Base-by-base conservation (phyloP, 37 sponge, comb jelly and placozoan species). In the Chondrilla cf. caribensis region DNA sequence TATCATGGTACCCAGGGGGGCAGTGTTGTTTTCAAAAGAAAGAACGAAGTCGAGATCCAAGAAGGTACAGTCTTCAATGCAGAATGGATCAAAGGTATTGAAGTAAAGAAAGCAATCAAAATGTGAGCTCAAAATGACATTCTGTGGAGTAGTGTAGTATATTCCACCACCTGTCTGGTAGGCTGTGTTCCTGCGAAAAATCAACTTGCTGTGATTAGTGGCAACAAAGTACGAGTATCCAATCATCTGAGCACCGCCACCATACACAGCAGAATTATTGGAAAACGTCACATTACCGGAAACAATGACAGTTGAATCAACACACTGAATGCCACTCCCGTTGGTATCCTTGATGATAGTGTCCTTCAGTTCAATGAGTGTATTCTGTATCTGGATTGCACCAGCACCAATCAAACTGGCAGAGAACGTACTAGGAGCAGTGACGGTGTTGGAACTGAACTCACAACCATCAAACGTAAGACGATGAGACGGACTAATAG, bases 71-170 rank as follows among this genome's bases (percentile, higher is more conserved):
- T 67, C 68, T 41, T 18, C 1, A 25, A 29, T 8, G 25, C 76
- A 73, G 24, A 43, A 39, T 2, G 24, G 76, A 43, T 73, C 76
- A 19, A 39, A 40, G 6, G 21, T 5, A 39, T 39, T 35, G 18
- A 73, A 73, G 25, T 36, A 22, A 39, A 73, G 76, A 39, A 73
- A 73, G 44, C 76, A 73, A 43, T 73, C 76, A 73, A 36, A 73
- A 31, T 73, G 43, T 2, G 41, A 39, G 1, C 24, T 2, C 17
- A 42, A 38, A n/a, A 39, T 21, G 42, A 22, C 2, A 7, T n/a
- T 73, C 22, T n/a, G 31, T 22, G 44, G 41, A 43, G 21, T 21
- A 8, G 44, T 5, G 24, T 40, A 73, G 7, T 36, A 39, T 5
- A 73, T 22, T 2, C 76, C 76, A 18, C 76, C 76, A 19, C 76